phyloP scores from a whole-genome alignment of 2,113 vertebrate species.

The Podilymbus podiceps region DNA sequence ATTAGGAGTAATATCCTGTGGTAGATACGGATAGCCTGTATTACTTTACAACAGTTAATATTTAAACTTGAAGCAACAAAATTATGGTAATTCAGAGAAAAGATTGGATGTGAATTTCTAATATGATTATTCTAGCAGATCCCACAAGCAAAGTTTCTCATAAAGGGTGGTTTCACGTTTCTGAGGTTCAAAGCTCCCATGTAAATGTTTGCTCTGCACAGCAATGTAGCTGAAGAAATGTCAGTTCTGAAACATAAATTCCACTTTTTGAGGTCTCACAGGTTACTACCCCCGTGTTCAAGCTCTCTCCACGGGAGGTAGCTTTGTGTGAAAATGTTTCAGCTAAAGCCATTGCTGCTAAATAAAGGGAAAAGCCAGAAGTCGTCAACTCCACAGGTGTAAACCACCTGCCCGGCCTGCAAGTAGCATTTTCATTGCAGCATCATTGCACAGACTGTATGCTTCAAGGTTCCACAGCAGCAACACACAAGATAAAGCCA shows the following conservation, averaged over 20 bases:
- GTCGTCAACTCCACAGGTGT: background rate
- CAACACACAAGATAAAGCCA: background rate
- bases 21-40: background rate
- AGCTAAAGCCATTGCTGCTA: background rate
- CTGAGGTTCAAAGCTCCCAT: fast-evolving
- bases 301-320: fast-evolving
- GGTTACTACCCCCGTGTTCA: background rate
- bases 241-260: background rate
- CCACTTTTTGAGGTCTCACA: background rate
- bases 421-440: background rate
- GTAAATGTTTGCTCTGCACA: background rate
- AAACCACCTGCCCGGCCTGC: background rate
- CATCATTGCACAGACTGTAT: background rate
- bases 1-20: background rate
- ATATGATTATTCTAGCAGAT: background rate
- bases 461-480: background rate
- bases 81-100: background rate
- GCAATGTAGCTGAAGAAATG: background rate
- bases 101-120: background rate
- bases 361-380: background rate
- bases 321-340: background rate
- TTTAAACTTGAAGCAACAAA: background rate
- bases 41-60: background rate
- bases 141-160: background rate
- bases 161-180: background rate